Base-by-base conservation (phyloP, 1,140 invertebrate species). In the Trachymyrmex cornetzi region DNA sequence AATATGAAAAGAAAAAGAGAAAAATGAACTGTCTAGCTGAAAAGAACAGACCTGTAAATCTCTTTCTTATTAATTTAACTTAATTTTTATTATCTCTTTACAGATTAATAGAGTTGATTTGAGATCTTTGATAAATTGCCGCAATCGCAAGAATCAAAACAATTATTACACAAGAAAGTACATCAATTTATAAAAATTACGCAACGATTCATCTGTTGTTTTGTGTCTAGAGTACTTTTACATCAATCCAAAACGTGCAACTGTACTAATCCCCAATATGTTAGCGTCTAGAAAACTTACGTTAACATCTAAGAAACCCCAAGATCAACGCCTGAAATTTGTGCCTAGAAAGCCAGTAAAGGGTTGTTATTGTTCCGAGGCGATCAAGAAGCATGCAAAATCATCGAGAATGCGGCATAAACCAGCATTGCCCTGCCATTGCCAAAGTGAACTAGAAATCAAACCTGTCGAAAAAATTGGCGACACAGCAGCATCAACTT, bases 341-440 rank as follows among this genome's bases (percentile, higher is more conserved):
- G 34, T 89, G 7, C 61, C 77, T 5, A 92, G 92, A 38, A 93
- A 91, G 50, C 91, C 93, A 7, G 90, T 93, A 7, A 93, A 91
- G 71, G 94, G 88, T 34, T 95, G 94, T 81, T 94, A 95, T 48
- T 95, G 94, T 71, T 19, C 63, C 5, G 88, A 91, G 14, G 38
- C 66, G 0, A 87, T 74, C 34, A 92, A 91, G 63, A 22, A 77
- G 7, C 89, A 91, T 16, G 12, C 59, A 24, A 88, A 72, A 87
- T 89, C 90, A 34, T 57, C 63, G 0, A 93, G 53, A 74, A 89
- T 75, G 0, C 88, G 74, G 19, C 14, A 61, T 3, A 92, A 89
- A 44, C 50, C 89, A 38, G 34, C n/a, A 16, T 87, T 72, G n/a
- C 59, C 84, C 22, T 89, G 88, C 44, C 63, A 72, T n/a, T 92